Base-by-base conservation (phyloP, 2,797 vertebrate genomes). In the Pangasius krempfi region DNA sequence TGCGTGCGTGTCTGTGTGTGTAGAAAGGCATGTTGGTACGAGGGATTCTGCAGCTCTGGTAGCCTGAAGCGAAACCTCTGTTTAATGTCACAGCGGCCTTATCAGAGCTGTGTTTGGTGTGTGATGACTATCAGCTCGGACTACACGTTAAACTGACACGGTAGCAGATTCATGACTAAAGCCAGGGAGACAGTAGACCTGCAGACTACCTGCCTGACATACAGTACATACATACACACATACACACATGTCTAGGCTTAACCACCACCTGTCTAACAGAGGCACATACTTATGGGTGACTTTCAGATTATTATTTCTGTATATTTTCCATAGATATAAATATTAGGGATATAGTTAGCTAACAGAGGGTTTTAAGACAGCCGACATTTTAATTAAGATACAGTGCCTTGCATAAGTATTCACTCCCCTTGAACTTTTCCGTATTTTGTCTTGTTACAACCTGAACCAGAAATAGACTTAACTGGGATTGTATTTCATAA, bases 61-160 rank as follows among this genome's bases (percentile, higher is more conserved):
- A 66, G 83, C 89, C 90, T 81, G 22, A 80, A 88, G 88, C 78
- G 78, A 66, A 50, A 80, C 14, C 78, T 92, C 86, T 91, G 93
- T 85, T 90, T 89, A 93, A 87, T 88, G 87, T 91, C 89, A 88
- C 66, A 85, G 86, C 84, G 44, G 60, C 52, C 86, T 86, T 91
- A 64, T 70, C 85, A 82, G 88, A 62, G 44, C 66, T 66, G 68
- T 83, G 85, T 87, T 66, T 86, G 89, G 89, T 88, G 89, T 87
- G 54, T 87, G 85, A 84, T 88, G 72, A 30, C 75, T 87, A 64
- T 89, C 76, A 60, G 62, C 84, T 60, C 33, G 84, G 56, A 27
- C 27, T 75, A 79, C 84, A 81, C 30, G 54, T 47, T 62, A 82
- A 56, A 52, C 76, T 86, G 84, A 89, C 88, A 89, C 0, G 14